Base-by-base conservation (phyloP, 2,797 vertebrate species). In the Neoniphon sammara region DNA sequence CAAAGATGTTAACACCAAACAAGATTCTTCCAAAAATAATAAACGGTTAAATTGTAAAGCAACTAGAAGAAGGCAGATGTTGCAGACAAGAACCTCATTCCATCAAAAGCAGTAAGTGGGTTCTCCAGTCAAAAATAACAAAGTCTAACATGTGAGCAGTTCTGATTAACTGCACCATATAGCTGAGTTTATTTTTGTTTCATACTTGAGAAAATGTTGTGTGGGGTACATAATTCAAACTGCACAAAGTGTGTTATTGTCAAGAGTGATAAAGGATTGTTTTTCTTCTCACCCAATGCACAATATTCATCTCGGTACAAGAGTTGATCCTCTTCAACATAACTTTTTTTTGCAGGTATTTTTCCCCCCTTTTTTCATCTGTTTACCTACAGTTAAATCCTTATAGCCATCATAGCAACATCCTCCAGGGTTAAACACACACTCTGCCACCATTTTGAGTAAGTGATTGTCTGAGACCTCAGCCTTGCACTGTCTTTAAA, bases 401-500 rank as follows among this genome's bases (percentile, higher is more conserved):
- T 85, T 62, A 77, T 44, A 75, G 87, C 77, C 42, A 80, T 83
- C 85, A 81, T 60, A 81, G 87, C 79, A 79, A 82, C 79, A 80
- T 83, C 86, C 90, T 85, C 64, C 69, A 83, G 92, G 91, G 92
- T 92, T 92, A 93, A 92, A 92, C 88, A 91, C 86, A 92, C 90
- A 89, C 84, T 58, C 80, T 85, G 87, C 88, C 88, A 92, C 88
- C 87, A 83, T 90, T 90, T 85, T 82, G 91, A 93, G 89, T 90
- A 88, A 90, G 91, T 89, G 89, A 88, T 89, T 89, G 91, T 89
- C 87, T 89, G 79, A 91, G 89, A 91, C 88, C 87, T 86, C 89
- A 74, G 87, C 86, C 87, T 90, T 81, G 74, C 94, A 95, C 94
- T 96, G 94, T 95, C 95, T 96, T 96, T 96, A 96, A 96, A 96